Evolutionary conservation across 2,113 vertebrate genomes (phyloP), one percentile per base, ranked within the genome.

Genomic region (Chloropsis hardwickii): DNA sequence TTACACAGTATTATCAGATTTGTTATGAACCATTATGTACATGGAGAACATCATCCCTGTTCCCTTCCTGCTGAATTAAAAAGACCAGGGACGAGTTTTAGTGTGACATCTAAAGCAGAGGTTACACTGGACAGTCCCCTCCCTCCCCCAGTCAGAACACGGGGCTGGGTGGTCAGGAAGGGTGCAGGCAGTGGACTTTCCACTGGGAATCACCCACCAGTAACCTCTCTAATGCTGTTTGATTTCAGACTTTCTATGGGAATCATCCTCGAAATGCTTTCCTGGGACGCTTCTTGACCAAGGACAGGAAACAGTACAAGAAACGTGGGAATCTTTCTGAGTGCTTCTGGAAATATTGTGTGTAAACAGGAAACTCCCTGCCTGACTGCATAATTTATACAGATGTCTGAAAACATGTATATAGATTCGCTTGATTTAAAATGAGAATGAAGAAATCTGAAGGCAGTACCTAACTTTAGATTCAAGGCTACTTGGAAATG

Each of bases 301-400:
- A 96, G 93, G 87, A 94, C 56, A 96, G 96, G 78, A 98, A 97
- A 72, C 96, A 95, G 48, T 80, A 89, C 31, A 95, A 96, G 90
- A 98, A 98, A 90, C 97, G 96, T 4, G 93, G 91, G 29, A 88
- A 93, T 22, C 86, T 97, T 42, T 96, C 97, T 0, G 97, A 98
- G 35, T 98, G 98, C 89, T 98, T 98, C 96, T 98, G 98, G 98
- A 98, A 98, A 89, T 98, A 98, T 1, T 98, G 98, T 1, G 97
- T 98, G 85, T 98, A 86, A 97, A 44, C 47, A 60, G 28, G 28
- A 53, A 65, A 35, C 39, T 15, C 28, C 84, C 78, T 60, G 45
- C 39, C 42, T 44, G 13, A 50, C 5, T 45, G 37, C 53, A 73
- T 96, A 86, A 92, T 96, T 94, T 95, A 72, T 86, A 93, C 66